Conservation (phyloP, 2,888 invertebrate species). For the Anoncus sp. region DNA sequence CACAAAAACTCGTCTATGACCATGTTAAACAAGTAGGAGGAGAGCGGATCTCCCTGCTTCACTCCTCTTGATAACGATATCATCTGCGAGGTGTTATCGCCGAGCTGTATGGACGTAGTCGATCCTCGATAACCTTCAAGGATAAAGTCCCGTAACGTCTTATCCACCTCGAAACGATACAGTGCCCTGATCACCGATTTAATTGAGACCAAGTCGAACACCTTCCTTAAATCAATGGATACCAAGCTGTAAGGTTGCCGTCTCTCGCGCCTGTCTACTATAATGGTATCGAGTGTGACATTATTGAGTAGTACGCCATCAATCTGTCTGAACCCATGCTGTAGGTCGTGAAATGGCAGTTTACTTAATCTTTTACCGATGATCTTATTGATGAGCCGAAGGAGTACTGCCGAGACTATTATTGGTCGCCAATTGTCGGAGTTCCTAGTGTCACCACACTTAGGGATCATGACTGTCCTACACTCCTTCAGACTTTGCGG, state of each 20-base stretch:
- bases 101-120: not conserved
- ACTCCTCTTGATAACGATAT: constrained; percentile 17
- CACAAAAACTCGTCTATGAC: constrained; percentile 22
- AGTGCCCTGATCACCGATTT: constrained; percentile 7
- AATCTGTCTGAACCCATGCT: constrained; percentile 2
- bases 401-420: constrained; percentile 8
- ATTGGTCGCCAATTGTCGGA: constrained; percentile 14
- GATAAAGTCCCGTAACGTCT: constrained; percentile 1
- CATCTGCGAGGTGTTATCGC: not conserved
- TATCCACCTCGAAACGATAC: not conserved
- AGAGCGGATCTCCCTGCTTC: constrained; percentile 23
- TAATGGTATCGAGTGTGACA: not conserved
- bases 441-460: not conserved
- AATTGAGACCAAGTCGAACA: constrained; percentile 11
- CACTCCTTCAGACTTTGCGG: not conserved
- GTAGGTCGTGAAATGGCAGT: constrained; percentile 4
- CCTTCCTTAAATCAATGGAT: constrained; percentile 13
- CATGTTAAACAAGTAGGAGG: constrained; percentile 19
- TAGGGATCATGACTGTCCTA: not conserved
- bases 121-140: constrained; percentile 12
- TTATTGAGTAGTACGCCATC: constrained; percentile 7
- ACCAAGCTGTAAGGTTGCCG: constrained; percentile 8
- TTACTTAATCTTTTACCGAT: not conserved
- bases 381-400: constrained; percentile 26
- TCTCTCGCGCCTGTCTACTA: not conserved